Evolutionary conservation across 2,113 vertebrate genomes (phyloP).

Genomic region (Tauraco erythrolophus): DNA sequence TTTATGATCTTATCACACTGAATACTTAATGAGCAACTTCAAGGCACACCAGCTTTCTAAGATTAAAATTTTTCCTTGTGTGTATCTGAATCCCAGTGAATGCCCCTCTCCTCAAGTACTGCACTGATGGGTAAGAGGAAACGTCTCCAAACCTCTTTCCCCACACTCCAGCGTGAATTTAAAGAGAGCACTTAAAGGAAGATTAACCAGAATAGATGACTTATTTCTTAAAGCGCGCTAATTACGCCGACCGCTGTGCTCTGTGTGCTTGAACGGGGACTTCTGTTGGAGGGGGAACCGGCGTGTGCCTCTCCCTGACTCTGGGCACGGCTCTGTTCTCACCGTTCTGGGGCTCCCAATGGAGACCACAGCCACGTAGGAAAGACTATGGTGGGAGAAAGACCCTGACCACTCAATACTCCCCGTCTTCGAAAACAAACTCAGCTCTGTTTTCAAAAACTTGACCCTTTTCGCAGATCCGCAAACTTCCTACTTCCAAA

Average conservation of each 20-base stretch:
- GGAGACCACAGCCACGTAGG: neutral
- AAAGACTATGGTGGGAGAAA: neutral
- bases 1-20: neutral
- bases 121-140: neutral
- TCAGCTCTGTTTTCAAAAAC: neutral
- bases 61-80: neutral
- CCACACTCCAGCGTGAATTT: rapidly evolving
- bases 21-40: neutral
- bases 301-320: neutral
- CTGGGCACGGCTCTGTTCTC: rapidly evolving
- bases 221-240: neutral
- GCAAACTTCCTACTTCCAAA: neutral
- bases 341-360: rapidly evolving
- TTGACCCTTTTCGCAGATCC: neutral
- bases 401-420: rapidly evolving
- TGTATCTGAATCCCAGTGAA: neutral
- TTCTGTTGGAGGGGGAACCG: no score
- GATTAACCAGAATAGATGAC: neutral
- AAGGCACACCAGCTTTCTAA: neutral
- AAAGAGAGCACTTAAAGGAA: neutral
- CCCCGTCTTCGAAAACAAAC: neutral
- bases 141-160: neutral
- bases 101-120: neutral
- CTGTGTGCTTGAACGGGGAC: neutral
- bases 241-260: rapidly evolving